phyloP scores from a whole-genome alignment of 2,797 vertebrate species.

The Rhinatrema bivittatum region DNA sequence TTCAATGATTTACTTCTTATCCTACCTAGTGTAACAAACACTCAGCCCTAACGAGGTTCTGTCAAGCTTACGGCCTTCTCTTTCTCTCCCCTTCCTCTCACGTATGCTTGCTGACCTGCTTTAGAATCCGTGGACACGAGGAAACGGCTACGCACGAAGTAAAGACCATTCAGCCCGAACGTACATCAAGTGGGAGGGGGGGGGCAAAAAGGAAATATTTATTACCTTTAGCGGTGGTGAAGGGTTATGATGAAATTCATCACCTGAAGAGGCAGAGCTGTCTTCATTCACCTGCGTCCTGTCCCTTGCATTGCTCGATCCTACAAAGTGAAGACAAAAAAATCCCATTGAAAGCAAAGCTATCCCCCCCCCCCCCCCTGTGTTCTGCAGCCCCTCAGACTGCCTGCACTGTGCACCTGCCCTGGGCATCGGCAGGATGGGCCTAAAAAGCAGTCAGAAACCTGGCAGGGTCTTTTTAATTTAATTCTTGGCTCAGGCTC shows the following conservation, averaged over 20 bases:
- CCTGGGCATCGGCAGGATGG: constrained; percentile 10
- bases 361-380: neutral
- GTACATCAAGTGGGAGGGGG: no score
- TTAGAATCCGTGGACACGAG: no score
- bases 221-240: constrained; percentile 50
- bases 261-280: constrained; percentile 54
- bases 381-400: neutral
- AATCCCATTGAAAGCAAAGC: constrained; percentile 13
- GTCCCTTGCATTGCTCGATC: constrained; percentile 2
- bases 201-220: no score
- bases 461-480: constrained; percentile 33
- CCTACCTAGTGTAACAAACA: constrained; percentile 32
- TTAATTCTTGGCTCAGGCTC: constrained; percentile 38
- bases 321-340: constrained; percentile 38
- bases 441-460: constrained; percentile 44
- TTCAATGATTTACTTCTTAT: constrained; percentile 45
- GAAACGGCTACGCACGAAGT: no score
- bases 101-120: no score
- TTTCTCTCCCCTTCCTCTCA: neutral
- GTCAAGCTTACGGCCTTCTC: no score
- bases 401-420: constrained; percentile 40
- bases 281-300: constrained; percentile 25
- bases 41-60: constrained; percentile 32
- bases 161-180: no score
- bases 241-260: constrained; percentile 41